phyloP scores from a whole-genome alignment of 1,140 invertebrate genomes.

The Drosophila suzukii region DNA sequence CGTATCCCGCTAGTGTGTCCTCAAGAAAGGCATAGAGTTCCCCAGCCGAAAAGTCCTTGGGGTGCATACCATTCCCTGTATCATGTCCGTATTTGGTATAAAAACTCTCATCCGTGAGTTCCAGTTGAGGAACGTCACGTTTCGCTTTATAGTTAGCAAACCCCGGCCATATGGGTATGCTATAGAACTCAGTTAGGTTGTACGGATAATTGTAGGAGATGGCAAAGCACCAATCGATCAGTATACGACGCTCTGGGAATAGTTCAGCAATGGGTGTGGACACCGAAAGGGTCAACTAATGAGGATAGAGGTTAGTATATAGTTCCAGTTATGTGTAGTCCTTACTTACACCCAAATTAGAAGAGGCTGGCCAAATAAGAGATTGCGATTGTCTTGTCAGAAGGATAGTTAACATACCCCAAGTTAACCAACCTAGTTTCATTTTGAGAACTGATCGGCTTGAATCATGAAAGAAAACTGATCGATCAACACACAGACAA shows the following conservation, averaged over 20 bases:
- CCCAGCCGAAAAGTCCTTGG: slow-evolving; percentile 75
- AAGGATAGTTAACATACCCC: not conserved
- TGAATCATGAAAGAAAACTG: slow-evolving; percentile 38
- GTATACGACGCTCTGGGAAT: slow-evolving; percentile 67
- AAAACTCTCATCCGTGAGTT: slow-evolving; percentile 35
- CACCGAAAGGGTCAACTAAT: slow-evolving; percentile 57
- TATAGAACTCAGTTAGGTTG: slow-evolving; percentile 65
- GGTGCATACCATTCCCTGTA: slow-evolving; percentile 35
- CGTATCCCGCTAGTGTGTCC: slow-evolving; percentile 52
- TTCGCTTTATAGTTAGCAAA: slow-evolving; percentile 67
- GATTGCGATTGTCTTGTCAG: not conserved
- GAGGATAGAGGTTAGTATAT: not conserved
- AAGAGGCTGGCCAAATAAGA: slow-evolving; percentile 52
- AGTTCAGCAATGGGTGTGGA: slow-evolving; percentile 67
- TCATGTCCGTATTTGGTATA: slow-evolving; percentile 64
- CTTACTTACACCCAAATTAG: slow-evolving; percentile 50
- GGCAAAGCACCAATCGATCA: slow-evolving; percentile 79
- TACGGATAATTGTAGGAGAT: slow-evolving; percentile 66
- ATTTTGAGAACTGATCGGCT: slow-evolving; percentile 29
- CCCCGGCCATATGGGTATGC: slow-evolving; percentile 78
- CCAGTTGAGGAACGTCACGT: slow-evolving; percentile 32
- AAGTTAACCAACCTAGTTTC: slow-evolving; percentile 8
- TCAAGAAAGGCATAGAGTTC: slow-evolving; percentile 72
- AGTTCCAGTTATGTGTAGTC: not conserved
- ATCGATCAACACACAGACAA: slow-evolving; percentile 16